Percentiles rank a stretch among this genome's conserved stretches.
Evolutionary conservation across 2,113 vertebrate genomes (phyloP).

Genomic region (Parus major): DNA sequence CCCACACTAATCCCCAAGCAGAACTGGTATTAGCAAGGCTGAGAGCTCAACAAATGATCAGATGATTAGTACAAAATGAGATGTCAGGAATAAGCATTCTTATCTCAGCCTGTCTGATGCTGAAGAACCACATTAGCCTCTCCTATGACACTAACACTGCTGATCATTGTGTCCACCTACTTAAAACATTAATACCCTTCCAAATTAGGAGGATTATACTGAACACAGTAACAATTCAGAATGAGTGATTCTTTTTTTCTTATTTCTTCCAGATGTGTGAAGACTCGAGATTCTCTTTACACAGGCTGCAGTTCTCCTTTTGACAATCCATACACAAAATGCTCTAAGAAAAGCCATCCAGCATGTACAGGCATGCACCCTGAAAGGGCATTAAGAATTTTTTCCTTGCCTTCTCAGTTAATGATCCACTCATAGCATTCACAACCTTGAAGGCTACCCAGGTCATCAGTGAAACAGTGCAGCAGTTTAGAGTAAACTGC

Average conservation of each 20-base stretch:
- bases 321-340: not conserved
- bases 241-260: not conserved
- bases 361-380: not conserved
- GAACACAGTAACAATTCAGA: not conserved
- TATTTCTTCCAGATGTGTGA: not conserved
- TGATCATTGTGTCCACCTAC: not conserved
- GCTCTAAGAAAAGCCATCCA: not conserved
- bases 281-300: not conserved
- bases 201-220: not conserved
- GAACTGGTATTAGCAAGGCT: not conserved
- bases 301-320: not conserved
- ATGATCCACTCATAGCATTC: constrained; percentile 49
- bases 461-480: not conserved
- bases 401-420: constrained; percentile 58
- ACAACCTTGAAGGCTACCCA: constrained; percentile 5
- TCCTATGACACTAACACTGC: not conserved
- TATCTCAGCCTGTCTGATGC: not conserved
- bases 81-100: not conserved
- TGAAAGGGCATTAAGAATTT: constrained; percentile 12
- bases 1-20: not conserved
- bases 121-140: constrained; percentile 11
- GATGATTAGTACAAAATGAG: not conserved
- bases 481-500: not conserved
- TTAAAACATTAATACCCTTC: not conserved
- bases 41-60: not conserved